Conservation (phyloP, 2,888 invertebrate species). For the Seladonia tumulorum region DNA sequence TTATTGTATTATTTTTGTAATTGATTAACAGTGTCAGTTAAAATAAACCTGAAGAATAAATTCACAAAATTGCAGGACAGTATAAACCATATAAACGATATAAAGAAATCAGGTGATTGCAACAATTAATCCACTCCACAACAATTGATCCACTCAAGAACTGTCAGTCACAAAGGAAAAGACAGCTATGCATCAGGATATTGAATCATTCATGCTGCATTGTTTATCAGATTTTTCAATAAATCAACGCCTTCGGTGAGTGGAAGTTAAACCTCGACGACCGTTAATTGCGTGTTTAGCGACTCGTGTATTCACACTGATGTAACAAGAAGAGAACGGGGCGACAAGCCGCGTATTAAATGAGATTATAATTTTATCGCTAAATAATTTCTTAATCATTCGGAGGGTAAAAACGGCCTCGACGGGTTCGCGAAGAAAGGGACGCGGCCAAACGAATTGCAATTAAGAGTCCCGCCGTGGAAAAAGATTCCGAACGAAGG, state of each 20-base stretch:
- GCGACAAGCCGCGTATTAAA: background rate
- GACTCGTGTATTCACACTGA: background rate
- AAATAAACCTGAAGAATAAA: too few relatives aligned
- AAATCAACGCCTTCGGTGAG: background rate
- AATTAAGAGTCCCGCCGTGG: conserved; percentile 41
- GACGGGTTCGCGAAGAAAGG: conserved; percentile 26
- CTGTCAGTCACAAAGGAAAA: background rate
- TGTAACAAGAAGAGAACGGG: background rate
- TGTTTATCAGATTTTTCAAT: conserved; percentile 18
- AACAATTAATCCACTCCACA: too few relatives aligned
- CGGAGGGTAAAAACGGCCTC: conserved; percentile 15
- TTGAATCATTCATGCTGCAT: conserved; percentile 1
- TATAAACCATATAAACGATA: too few relatives aligned
- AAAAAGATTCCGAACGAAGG: conserved; percentile 60
- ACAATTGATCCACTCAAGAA: too few relatives aligned
- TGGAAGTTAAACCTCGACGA: background rate
- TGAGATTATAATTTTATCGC: background rate
- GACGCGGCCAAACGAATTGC: conserved; percentile 16
- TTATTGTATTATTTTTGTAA: too few relatives aligned
- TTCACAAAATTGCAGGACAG: too few relatives aligned
- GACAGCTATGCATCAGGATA: background rate
- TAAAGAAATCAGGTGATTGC: too few relatives aligned
- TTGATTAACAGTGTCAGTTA: too few relatives aligned
- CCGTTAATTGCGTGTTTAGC: background rate
- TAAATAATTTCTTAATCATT: conserved; percentile 34